Percentiles rank a stretch among this genome's conserved stretches.
Evolutionary conservation across 2,797 vertebrate species (phyloP).

Genomic region (Rhinichthys osculus): DNA sequence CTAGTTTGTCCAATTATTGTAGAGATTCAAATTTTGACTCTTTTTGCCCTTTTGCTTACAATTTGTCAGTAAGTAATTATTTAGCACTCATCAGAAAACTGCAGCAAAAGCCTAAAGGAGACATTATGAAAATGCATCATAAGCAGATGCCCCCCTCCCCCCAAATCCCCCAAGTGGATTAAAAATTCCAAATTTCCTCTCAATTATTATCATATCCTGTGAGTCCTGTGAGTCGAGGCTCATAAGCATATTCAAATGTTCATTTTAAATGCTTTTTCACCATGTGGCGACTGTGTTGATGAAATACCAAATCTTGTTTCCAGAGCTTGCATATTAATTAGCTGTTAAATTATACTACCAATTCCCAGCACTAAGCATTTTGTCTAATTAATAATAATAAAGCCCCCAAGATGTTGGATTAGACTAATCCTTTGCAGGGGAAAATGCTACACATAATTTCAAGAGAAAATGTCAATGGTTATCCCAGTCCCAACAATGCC

Average conservation of each 20-base stretch:
- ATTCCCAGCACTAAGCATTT: slow-evolving; percentile 69
- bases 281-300: slow-evolving; percentile 59
- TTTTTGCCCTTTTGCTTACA: slow-evolving; percentile 81
- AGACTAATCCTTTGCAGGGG: slow-evolving; percentile 66
- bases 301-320: slow-evolving; percentile 68
- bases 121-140: slow-evolving; percentile 62
- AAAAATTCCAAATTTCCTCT: slow-evolving; percentile 61
- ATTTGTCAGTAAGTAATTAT: slow-evolving; percentile 52
- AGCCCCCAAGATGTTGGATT: slow-evolving; percentile 67
- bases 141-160: slow-evolving; percentile 47
- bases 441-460: slow-evolving; percentile 60
- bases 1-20: slow-evolving; percentile 54
- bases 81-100: slow-evolving; percentile 39
- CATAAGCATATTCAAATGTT: slow-evolving; percentile 65
- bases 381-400: slow-evolving; percentile 70
- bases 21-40: slow-evolving; percentile 53
- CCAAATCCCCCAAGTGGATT: slow-evolving; percentile 50
- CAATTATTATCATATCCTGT: slow-evolving; percentile 58
- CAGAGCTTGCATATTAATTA: slow-evolving; percentile 69
- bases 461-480: slow-evolving; percentile 70
- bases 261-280: slow-evolving; percentile 61
- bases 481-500: slow-evolving; percentile 62
- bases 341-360: slow-evolving; percentile 66
- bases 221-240: slow-evolving; percentile 59
- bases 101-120: slow-evolving; percentile 54